Conservation (phyloP, 1,140 invertebrate species). For the Anastrepha ludens region DNA sequence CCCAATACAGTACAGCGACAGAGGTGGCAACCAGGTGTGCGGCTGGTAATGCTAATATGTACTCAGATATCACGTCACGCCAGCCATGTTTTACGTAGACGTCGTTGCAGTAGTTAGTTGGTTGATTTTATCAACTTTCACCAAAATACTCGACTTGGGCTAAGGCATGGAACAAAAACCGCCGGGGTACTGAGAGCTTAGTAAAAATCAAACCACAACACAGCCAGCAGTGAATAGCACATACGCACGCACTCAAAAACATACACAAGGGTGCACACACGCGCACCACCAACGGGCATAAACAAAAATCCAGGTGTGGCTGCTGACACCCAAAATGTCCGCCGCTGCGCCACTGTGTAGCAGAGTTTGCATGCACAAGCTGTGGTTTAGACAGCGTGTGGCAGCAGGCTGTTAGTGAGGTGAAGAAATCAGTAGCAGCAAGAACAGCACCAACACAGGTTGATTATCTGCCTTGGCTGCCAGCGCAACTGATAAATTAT, state of each 20-base stretch:
- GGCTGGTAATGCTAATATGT: slow-evolving; percentile 22
- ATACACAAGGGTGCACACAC: neutral
- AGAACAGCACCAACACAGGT: neutral
- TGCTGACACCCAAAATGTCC: slow-evolving; percentile 43
- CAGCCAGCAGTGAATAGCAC: too few relatives aligned
- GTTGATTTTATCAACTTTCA: slow-evolving; percentile 48
- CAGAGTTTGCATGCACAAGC: slow-evolving; percentile 31
- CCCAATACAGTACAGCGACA: neutral
- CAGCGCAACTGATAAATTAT: slow-evolving; percentile 36
- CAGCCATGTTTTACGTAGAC: slow-evolving; percentile 14
- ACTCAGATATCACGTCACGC: neutral
- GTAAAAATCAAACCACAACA: slow-evolving; percentile 42
- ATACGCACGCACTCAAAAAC: neutral
- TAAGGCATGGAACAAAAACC: too few relatives aligned
- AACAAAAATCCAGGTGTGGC: slow-evolving; percentile 41
- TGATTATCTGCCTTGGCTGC: slow-evolving; percentile 40
- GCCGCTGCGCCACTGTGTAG: neutral
- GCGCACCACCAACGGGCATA: neutral
- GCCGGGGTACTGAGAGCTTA: neutral
- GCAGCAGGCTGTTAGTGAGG: neutral
- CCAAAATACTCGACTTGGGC: neutral
- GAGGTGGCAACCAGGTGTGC: too few relatives aligned
- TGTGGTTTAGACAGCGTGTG: neutral
- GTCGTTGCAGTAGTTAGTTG: slow-evolving; percentile 32
- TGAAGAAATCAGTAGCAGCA: neutral